Evolutionary conservation across 1,140 invertebrate genomes (phyloP).

Genomic region (Brachystomella parvula): DNA sequence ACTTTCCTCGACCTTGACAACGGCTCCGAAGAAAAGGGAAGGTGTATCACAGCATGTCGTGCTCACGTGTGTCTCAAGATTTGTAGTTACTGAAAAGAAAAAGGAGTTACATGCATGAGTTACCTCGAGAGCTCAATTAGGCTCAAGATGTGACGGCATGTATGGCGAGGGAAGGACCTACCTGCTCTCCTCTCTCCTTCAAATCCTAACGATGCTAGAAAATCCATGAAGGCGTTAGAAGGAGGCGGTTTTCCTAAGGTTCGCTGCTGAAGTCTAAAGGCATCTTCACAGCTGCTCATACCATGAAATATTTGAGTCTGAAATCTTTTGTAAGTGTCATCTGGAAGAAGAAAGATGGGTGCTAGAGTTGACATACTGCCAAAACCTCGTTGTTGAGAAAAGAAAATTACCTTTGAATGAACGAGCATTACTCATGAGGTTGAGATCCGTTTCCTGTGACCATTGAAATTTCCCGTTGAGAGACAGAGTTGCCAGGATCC

Average conservation of each 20-base stretch:
- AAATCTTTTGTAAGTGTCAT: neutral
- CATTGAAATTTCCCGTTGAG: neutral
- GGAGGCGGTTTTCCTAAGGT: no score
- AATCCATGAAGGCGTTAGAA: no score
- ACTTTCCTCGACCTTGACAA: neutral
- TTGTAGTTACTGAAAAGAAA: no score
- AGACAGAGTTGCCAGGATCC: neutral
- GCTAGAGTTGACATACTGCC: neutral
- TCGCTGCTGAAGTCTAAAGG: no score
- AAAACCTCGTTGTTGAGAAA: neutral
- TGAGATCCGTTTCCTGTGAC: neutral
- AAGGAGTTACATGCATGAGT: no score
- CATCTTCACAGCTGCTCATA: neutral
- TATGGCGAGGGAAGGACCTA: no score
- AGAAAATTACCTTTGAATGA: neutral
- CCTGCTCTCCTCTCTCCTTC: no score
- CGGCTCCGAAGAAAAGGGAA: neutral
- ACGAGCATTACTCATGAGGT: neutral
- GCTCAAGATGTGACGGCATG: no score
- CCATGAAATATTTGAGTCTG: neutral
- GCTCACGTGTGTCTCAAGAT: no score
- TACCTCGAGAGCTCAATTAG: no score
- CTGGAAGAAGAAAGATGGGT: neutral
- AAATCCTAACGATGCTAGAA: no score
- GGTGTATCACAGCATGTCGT: no score